A percentile compares a stretch with the other conserved stretches of the same genome.
These are phyloP conservation scores for Diorhabda carinulata DNA, from an alignment of 1,140 invertebrate genomes.

Conservation along the genomic window DNA sequence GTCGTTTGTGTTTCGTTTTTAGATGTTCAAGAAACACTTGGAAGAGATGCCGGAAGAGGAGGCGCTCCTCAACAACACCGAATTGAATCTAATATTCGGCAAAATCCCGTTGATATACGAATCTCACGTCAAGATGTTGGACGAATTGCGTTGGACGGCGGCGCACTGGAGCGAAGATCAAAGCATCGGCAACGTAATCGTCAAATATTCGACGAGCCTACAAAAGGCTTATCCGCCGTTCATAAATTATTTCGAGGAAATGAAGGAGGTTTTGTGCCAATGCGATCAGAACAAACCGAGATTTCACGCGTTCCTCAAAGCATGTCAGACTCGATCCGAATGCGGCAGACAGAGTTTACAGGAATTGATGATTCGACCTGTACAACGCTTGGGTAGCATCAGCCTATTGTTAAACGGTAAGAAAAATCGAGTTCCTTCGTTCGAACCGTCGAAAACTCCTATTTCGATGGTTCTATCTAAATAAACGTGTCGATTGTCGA, in stretches of 20 bases:
- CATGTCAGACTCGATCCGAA: slow-evolving; percentile 86
- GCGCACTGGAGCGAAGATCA: slow-evolving; percentile 72
- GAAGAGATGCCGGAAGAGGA: slow-evolving; percentile 76
- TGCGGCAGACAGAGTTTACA: slow-evolving; percentile 92
- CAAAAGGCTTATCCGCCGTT: slow-evolving; percentile 95
- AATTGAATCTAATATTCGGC: slow-evolving; percentile 94
- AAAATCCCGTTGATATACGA: slow-evolving; percentile 92
- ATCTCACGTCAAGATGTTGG: slow-evolving; percentile 80
- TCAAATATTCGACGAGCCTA: slow-evolving; percentile 76
- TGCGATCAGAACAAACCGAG: slow-evolving; percentile 89
- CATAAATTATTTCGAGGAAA: slow-evolving; percentile 96
- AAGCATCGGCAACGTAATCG: slow-evolving; percentile 77
- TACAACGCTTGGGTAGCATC: slow-evolving; percentile 93
- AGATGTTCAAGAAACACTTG: slow-evolving; percentile 91
- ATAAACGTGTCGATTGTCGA: too few relatives aligned
- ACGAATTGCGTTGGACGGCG: slow-evolving; percentile 67
- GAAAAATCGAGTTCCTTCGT: slow-evolving; percentile 29
- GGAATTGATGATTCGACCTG: slow-evolving; percentile 92
- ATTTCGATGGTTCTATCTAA: too few relatives aligned
- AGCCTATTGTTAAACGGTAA: slow-evolving; percentile 88
- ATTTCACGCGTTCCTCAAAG: slow-evolving; percentile 98
- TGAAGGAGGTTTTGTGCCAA: slow-evolving; percentile 85
- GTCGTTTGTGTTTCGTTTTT: slow-evolving; percentile 30
- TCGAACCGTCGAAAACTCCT: too few relatives aligned
- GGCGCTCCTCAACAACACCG: slow-evolving; percentile 82